These are phyloP conservation scores for Neodiprion lecontei DNA, from an alignment of 1,140 invertebrate species.

Conservation along the genomic window DNA sequence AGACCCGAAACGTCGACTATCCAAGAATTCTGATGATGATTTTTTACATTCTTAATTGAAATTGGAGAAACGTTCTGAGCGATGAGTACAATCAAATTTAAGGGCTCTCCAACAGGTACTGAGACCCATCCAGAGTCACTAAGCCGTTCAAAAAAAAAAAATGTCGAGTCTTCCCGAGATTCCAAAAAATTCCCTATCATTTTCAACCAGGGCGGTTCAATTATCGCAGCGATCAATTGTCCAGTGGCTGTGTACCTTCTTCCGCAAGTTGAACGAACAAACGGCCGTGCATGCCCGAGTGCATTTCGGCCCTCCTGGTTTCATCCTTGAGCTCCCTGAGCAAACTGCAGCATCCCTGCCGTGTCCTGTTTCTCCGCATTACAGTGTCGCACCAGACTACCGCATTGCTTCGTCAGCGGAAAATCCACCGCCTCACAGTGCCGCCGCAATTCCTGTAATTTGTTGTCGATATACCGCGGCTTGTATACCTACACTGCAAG, in stretches of 20 bases:
- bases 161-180: no score
- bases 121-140: no score
- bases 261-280: neutral
- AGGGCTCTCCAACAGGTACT: no score
- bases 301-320: neutral
- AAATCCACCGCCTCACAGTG: neutral
- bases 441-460: neutral
- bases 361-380: constrained; percentile 3
- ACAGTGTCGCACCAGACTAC: neutral
- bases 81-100: no score
- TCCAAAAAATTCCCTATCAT: no score
- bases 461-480: neutral
- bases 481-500: neutral
- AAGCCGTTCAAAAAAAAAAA: no score
- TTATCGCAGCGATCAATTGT: neutral
- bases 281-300: neutral
- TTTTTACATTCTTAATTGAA: no score
- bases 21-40: no score
- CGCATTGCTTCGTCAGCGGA: constrained; percentile 6
- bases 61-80: no score
- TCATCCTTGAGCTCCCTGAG: no score
- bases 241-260: neutral
- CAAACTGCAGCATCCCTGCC: neutral
- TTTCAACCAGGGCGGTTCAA: neutral
- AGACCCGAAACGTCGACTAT: no score